Conservation (phyloP, 2,797 vertebrate species). For the Taeniopygia guttata region DNA sequence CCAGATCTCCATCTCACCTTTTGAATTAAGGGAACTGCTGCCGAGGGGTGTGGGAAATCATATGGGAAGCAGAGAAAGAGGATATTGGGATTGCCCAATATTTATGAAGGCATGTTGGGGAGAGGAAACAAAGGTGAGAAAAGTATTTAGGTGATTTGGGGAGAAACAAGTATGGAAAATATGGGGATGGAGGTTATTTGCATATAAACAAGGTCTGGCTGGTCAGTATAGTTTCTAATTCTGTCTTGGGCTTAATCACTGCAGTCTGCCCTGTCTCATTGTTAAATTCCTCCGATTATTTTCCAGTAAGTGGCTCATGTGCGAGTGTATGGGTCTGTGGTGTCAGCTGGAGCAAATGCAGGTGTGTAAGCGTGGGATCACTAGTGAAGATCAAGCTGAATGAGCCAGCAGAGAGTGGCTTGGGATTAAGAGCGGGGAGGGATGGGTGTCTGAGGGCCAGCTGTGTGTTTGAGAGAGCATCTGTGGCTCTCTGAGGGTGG, state of each 20-base stretch:
- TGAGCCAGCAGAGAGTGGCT: fast-evolving
- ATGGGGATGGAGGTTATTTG: neutral
- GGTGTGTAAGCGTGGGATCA: neutral
- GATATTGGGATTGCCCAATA: neutral
- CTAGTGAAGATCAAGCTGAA: neutral
- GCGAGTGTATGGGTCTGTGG: neutral
- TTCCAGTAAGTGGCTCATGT: neutral
- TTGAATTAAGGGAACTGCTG: neutral
- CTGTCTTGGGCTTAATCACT: neutral
- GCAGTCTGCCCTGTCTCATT: neutral
- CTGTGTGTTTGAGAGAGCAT: neutral
- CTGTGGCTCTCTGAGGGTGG: neutral
- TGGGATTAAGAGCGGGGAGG: fast-evolving
- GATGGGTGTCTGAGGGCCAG: neutral
- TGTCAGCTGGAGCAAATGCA: neutral
- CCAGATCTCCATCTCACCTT: no score
- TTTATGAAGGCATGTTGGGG: neutral
- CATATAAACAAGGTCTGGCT: neutral
- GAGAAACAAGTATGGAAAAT: neutral
- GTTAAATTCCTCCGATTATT: neutral
- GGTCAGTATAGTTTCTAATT: fast-evolving
- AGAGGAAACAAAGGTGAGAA: neutral
- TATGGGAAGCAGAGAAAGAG: neutral
- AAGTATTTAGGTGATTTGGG: neutral
- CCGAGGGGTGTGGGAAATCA: neutral